Base-by-base conservation (phyloP, 2,888 invertebrate species). In the Tenthredo distinguenda region DNA sequence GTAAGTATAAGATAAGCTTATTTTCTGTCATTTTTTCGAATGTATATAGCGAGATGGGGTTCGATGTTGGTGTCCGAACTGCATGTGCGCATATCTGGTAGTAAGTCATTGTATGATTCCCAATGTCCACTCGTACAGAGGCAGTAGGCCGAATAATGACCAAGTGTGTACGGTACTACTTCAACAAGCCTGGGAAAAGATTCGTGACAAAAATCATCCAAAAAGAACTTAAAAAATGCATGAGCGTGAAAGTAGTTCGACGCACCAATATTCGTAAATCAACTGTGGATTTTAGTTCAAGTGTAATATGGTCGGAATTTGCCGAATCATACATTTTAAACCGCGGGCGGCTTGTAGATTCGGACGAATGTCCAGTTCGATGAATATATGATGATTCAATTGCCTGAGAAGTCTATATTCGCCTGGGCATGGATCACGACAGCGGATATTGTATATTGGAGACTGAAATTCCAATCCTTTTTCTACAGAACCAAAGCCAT, bases 291-390 rank as follows among this genome's bases (percentile, higher is more conserved):
- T 37, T 31, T 37, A 40, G 37, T 37, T 12, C 37, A 72, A 12
- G 37, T 72, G 71, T 72, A 72, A 72, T 34, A 12, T 37, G 4
- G 37, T 37, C 12, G 71, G 71, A 10, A 72, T 72, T 72, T 72
- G 72, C 15, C 72, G 37, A 6, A 72, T n/a, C 37, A 37, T 34
- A 18, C 72, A 72, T 72, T 37, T 72, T 0, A 72, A 40, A 40
- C 72, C 72, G 26, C 72, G 4, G 12, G 72, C 37, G 18, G 40
- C 37, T 72, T 72, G 72, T 18, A 72, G 72, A 72, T 72, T 18
- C 0, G 72, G 37, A 31, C 72, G 72, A 10, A 72, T 72, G 37
- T 72, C 72, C n/a, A 72, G 72, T 72, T 72, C 72, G 72, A 72
- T 40, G 18, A 15, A 72, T 5, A 72, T 15, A 37, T 72, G 37